Conservation (phyloP, 1,140 invertebrate species). For the Coenobita brevimanus region DNA sequence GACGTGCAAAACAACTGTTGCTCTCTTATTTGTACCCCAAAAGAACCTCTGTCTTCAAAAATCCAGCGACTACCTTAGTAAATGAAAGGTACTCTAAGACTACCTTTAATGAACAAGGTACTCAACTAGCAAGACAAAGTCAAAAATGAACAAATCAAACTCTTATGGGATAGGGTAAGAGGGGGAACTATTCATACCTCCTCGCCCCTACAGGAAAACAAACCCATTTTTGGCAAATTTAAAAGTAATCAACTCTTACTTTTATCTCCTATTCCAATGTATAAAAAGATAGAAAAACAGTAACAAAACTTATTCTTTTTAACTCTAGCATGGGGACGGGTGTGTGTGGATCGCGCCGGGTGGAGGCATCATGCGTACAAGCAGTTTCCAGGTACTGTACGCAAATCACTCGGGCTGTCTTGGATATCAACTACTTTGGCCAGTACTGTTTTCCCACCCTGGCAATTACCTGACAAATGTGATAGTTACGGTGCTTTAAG, state of each 20-base stretch:
- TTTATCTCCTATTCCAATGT: slow-evolving; percentile 65
- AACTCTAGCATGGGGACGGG: not conserved
- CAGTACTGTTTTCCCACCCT: slow-evolving; percentile 12
- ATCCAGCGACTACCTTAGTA: slow-evolving; percentile 47
- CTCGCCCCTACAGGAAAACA: slow-evolving; percentile 47
- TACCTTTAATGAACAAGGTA: slow-evolving; percentile 60
- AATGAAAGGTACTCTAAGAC: slow-evolving; percentile 38
- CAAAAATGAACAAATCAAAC: slow-evolving; percentile 7
- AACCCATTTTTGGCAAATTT: slow-evolving; percentile 48
- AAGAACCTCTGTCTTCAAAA: slow-evolving; percentile 10
- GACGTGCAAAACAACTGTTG: not conserved
- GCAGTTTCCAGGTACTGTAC: slow-evolving; percentile 15
- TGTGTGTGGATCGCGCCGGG: slow-evolving; percentile 53
- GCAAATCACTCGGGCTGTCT: too few species aligned
- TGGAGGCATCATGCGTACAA: slow-evolving; percentile 48
- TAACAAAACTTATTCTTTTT: slow-evolving; percentile 60
- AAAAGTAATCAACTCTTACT: slow-evolving; percentile 64
- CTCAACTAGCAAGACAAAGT: slow-evolving; percentile 28
- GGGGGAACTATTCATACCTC: not conserved
- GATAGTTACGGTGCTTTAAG: not conserved
- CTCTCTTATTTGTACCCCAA: slow-evolving; percentile 35
- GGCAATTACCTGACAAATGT: slow-evolving; percentile 44
- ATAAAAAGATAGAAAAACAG: slow-evolving; percentile 64
- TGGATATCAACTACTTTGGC: too few species aligned
- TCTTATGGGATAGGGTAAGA: not conserved